phyloP scores from a whole-genome alignment of 1,140 invertebrate genomes.

The Drosophila nasuta region DNA sequence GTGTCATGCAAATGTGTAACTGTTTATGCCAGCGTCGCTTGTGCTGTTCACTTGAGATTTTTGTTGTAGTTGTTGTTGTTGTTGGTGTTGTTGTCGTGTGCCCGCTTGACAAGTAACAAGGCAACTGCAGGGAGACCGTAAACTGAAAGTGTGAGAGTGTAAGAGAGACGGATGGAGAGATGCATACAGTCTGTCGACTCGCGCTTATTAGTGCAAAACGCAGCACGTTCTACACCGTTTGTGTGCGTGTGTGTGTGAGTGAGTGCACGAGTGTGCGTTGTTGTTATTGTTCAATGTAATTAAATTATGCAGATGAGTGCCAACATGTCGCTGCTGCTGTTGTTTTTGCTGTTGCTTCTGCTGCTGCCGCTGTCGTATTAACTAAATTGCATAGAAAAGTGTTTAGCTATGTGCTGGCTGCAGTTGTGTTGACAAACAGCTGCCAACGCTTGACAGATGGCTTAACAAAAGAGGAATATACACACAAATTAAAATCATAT shows the following conservation, averaged over 20 bases:
- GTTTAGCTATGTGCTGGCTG: constrained; percentile 46
- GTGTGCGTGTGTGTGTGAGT: constrained; percentile 21
- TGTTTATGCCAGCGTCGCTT: constrained; percentile 63
- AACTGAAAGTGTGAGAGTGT: neutral
- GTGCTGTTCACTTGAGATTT: constrained; percentile 58
- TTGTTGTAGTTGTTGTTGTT: constrained; percentile 29
- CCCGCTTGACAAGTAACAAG: constrained; percentile 60
- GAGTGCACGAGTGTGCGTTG: constrained; percentile 39
- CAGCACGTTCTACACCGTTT: constrained; percentile 49
- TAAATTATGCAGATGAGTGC: constrained; percentile 81
- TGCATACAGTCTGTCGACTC: constrained; percentile 31
- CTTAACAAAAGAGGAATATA: constrained; percentile 26
- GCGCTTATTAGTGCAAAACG: constrained; percentile 75
- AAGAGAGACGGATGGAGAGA: neutral
- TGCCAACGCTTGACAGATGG: constrained; percentile 40
- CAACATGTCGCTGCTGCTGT: constrained; percentile 46
- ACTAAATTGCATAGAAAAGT: constrained; percentile 71
- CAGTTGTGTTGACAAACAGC: constrained; percentile 48
- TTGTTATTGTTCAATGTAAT: constrained; percentile 81
- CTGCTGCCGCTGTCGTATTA: constrained; percentile 46
- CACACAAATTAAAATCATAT: neutral
- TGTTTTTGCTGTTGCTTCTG: neutral
- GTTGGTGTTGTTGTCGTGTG: constrained; percentile 18
- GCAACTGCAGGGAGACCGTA: constrained; percentile 27
- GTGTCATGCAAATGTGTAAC: constrained; percentile 73